phyloP scores from a whole-genome alignment of 1,140 invertebrate species.

The Octopus bimaculoides region DNA sequence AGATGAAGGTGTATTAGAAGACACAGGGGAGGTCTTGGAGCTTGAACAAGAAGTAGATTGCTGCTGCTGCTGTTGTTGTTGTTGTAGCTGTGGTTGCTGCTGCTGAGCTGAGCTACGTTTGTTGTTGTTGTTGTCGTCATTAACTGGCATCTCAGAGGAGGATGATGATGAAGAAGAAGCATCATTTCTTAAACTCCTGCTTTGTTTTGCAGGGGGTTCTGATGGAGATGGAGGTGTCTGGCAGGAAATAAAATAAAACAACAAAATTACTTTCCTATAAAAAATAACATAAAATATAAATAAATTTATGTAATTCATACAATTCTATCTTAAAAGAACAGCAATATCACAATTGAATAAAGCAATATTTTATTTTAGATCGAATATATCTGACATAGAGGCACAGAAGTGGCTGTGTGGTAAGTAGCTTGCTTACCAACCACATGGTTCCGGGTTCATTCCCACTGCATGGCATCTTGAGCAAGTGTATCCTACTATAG shows the following conservation, averaged over 20 bases:
- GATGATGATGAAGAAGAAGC: slow-evolving; percentile 3
- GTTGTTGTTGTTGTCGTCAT: neutral
- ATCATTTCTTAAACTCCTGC: neutral
- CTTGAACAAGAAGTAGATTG: neutral
- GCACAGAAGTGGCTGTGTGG: too few species aligned
- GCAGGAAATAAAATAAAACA: neutral
- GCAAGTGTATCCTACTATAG: too few species aligned
- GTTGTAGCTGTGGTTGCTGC: neutral
- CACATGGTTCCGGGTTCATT: too few species aligned
- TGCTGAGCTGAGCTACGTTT: neutral
- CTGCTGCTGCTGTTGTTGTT: neutral
- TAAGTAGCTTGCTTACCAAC: too few species aligned
- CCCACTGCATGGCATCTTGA: too few species aligned
- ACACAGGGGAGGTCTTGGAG: neutral
- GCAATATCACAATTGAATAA: too few species aligned
- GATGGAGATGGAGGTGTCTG: neutral
- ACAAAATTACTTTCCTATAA: neutral
- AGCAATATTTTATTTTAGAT: too few species aligned
- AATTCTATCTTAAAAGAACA: too few species aligned
- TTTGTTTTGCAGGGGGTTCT: neutral
- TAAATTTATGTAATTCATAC: neutral
- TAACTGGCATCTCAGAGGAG: neutral
- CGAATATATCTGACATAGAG: too few species aligned
- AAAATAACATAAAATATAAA: neutral
- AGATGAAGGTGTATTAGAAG: neutral